Conservation (phyloP, 2,888 invertebrate genomes). For the Conomelus anceps region DNA sequence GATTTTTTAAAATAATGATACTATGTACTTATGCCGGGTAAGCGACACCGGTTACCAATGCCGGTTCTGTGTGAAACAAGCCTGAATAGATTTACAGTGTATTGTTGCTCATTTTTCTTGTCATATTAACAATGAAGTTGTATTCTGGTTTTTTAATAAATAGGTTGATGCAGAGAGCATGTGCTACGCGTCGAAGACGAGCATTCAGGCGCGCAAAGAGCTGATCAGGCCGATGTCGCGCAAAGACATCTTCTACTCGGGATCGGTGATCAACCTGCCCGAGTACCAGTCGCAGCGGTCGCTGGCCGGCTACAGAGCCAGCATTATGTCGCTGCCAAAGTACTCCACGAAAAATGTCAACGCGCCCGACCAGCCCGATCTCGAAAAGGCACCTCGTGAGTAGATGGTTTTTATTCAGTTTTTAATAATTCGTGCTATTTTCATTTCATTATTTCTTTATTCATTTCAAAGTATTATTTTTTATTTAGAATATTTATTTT, state of each 20-base stretch:
- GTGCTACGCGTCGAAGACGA: constrained; percentile 57
- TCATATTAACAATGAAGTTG: no score
- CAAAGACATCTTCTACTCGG: constrained; percentile 96
- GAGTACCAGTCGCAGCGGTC: constrained; percentile 90
- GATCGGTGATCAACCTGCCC: constrained; percentile 85
- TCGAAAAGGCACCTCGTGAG: constrained; percentile 27
- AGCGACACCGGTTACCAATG: no score
- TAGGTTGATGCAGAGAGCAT: constrained; percentile 56
- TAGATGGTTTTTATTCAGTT: no score
- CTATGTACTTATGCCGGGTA: no score
- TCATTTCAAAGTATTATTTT: not conserved
- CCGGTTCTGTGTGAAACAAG: no score
- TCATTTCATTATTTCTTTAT: no score
- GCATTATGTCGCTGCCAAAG: constrained; percentile 73
- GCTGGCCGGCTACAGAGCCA: constrained; percentile 80
- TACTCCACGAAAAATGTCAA: constrained; percentile 30
- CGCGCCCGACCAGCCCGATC: constrained; percentile 37
- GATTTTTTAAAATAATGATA: no score
- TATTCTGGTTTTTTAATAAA: not conserved
- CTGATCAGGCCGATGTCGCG: constrained; percentile 85
- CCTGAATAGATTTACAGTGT: no score
- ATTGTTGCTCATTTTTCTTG: no score
- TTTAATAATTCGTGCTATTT: no score
- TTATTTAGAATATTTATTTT: no score
- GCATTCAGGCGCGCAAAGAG: constrained; percentile 43